Evolutionary conservation across 2,113 vertebrate species (phyloP).

Genomic region (Cheirogaleus medius): DNA sequence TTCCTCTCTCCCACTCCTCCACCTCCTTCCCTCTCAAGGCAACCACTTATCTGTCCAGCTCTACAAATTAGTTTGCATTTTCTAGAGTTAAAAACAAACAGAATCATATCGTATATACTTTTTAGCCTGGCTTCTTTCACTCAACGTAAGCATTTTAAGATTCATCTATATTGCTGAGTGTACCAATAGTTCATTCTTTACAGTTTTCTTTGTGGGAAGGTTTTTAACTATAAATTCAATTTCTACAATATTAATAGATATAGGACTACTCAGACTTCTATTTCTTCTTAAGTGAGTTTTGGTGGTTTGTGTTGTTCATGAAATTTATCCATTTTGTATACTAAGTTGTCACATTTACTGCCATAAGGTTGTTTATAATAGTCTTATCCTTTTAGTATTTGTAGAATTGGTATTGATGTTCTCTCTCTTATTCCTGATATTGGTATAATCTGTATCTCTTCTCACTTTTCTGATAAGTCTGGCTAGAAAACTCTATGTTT

Average conservation of each 20-base stretch:
- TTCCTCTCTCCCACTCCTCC: neutral
- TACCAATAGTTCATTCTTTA: neutral
- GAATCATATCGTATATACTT: neutral
- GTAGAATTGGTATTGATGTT: no score
- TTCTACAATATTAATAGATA: neutral
- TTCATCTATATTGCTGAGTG: neutral
- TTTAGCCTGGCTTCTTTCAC: neutral
- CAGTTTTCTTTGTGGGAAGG: neutral
- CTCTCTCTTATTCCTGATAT: neutral
- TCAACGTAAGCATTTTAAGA: neutral
- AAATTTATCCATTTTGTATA: neutral
- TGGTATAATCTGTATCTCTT: neutral
- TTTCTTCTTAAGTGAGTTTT: neutral
- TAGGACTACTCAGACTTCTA: neutral
- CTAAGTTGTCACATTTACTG: neutral
- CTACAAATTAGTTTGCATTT: neutral
- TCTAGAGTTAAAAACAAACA: neutral
- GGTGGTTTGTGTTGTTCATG: neutral
- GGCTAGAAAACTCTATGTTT: neutral
- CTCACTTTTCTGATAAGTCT: neutral
- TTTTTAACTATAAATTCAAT: neutral
- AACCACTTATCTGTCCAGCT: neutral
- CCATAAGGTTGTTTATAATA: neutral
- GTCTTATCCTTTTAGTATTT: neutral
- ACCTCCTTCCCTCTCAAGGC: neutral